Base-by-base conservation (phyloP, 2,888 invertebrate genomes). In the Molorchus minor region DNA sequence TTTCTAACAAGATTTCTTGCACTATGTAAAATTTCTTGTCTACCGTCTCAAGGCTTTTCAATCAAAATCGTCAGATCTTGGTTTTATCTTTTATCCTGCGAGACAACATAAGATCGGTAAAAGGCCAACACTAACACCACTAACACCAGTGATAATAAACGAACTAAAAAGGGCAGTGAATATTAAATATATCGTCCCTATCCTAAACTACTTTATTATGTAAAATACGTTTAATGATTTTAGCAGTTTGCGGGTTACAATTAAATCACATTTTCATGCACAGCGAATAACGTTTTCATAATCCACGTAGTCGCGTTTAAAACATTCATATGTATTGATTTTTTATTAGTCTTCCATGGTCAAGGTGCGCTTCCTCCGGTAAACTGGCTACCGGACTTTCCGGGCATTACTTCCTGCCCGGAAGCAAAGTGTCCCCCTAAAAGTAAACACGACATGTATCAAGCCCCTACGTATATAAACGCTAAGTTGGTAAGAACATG, bases 351-450 rank as follows among this genome's bases (percentile, higher is more conserved):
- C 47, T 21, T 56, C 44, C 53, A 55, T 59, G 64, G 64, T 64
- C 64, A 64, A 64, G 61, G 59, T 61, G 61, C 54, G 62, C 67
- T 69, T 69, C 67, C 67, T 68, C 67, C 67, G 66, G 68, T 65
- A 66, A 68, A 68, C 64, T 65, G 66, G 56, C 64, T 58, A 61
- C 64, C 61, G 60, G 67, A 69, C 65, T 71, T 71, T 73, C 71
- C 73, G 72, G 70, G 64, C 71, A 69, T 58, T 72, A 74, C 75
- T 77, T 77, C 77, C 77, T 73, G 75, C 59, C 73, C 71, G 75
- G 77, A 75, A 75, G 75, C 72, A 71, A 76, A 77, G 77, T 77
- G 77, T 77, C 76, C 76, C 77, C 77, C 75, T 71, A 72, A 68
- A 72, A 69, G 69, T 70, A 77, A 76, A 77, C 76, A 77, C 75